These are phyloP conservation scores for Lagria hirta DNA, from an alignment of 2,888 invertebrate genomes.

Conservation along the genomic window DNA sequence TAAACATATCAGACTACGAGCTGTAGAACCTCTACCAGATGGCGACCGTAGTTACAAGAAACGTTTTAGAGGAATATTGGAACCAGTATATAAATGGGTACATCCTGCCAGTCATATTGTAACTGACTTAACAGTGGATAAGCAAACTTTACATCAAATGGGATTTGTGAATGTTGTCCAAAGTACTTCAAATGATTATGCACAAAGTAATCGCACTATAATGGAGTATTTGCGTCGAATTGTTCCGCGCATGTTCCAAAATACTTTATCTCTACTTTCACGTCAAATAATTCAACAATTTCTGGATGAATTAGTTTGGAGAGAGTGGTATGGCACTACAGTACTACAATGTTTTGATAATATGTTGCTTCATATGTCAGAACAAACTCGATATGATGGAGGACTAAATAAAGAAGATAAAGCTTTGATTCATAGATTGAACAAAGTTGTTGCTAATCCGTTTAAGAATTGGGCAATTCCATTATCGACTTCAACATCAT, in stretches of 20 bases:
- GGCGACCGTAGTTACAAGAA: conserved; percentile 78
- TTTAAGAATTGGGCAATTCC: conserved; percentile 64
- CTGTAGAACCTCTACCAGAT: conserved; percentile 79
- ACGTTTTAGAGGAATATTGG: conserved; percentile 77
- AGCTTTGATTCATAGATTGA: conserved; percentile 64
- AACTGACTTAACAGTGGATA: conserved; percentile 84
- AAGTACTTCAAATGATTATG: conserved; percentile 55
- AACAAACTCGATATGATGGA: conserved; percentile 72
- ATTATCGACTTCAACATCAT: conserved; percentile 1
- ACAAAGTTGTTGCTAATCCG: conserved; percentile 69
- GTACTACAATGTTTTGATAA: conserved; percentile 79
- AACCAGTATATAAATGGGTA: conserved; percentile 78
- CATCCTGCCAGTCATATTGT: conserved; percentile 74
- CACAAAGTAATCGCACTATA: conserved; percentile 56
- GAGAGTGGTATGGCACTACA: conserved; percentile 80
- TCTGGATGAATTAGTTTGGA: conserved; percentile 84
- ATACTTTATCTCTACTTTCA: conserved; percentile 77
- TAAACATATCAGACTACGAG: conserved; percentile 73
- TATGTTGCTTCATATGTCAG: conserved; percentile 74
- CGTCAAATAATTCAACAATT: conserved; percentile 88
- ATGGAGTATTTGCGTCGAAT: conserved; percentile 87
- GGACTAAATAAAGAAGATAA: no score
- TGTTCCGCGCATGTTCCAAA: conserved; percentile 89
- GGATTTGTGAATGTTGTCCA: conserved; percentile 79
- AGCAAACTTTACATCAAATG: conserved; percentile 72